Evolutionary conservation across 2,797 vertebrate genomes (phyloP), one percentile per base, ranked within the genome.

Genomic region (Notamacropus eugenii): DNA sequence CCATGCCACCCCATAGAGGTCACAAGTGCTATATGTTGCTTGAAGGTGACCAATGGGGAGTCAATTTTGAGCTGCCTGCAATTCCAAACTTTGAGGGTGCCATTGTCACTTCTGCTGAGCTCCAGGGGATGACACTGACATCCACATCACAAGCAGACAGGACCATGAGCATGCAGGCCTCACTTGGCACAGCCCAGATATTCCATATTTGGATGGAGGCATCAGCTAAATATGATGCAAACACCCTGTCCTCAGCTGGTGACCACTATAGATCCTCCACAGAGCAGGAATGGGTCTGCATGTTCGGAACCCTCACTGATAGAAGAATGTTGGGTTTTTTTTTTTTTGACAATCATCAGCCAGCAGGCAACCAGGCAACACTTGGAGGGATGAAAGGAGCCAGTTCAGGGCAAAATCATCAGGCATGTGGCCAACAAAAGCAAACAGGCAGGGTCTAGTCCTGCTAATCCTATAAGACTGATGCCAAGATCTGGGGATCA

Each of bases 181-280:
- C 97, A 55, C 98, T 97, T 5, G 99, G 99, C 0, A 99, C 99
- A 6, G 99, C 98, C 9, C 99, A 98, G 92, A 98, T 98, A 93
- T 99, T 99, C 99, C 99, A 99, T 95, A 99, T 96, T 8, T 99
- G 99, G 93, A 99, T 98, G 1, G 99, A 99, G 95, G 99, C 98
- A 52, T 99, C 99, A 1, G 99, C 99, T 0, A 99, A 99, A 95
- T 99, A 99, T 1, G 99, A 99, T 3, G 99, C 99, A 91, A 99
- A 99, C 98, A 99, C 99, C 54, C 99, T 99, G 87, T 99, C 99
- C 98, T 99, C 99, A 0, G 98, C 99, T 0, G 99, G 99, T 0
- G 99, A 99, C 99, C 99, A 99, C 98, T 99, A 99, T 95, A 99
- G 98, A 97, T 99, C 99, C 98, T 99, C 99, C 57, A 99, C 99